Conservation (phyloP, 2,113 vertebrate genomes). For the Ceyx melanurus region DNA sequence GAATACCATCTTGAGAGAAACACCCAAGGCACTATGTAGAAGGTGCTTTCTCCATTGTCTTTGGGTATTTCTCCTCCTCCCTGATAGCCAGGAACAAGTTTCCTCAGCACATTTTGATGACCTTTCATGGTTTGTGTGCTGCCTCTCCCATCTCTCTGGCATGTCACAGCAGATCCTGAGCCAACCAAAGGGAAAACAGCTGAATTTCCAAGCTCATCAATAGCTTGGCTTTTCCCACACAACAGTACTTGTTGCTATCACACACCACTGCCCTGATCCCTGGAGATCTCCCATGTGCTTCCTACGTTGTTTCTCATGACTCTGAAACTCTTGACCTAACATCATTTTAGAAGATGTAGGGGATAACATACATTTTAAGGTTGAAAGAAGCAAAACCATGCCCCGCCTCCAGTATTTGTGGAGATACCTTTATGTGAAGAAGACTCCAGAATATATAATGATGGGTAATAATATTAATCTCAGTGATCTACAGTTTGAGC, state of each 20-base stretch:
- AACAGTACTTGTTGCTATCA: not conserved
- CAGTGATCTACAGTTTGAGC: not conserved
- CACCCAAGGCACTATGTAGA: not conserved
- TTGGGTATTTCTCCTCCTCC: not conserved
- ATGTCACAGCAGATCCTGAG: not conserved
- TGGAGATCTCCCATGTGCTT: not conserved
- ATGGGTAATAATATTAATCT: not conserved
- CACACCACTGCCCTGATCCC: not conserved
- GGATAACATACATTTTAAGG: not conserved
- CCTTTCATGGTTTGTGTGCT: not conserved
- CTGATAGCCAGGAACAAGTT: not conserved
- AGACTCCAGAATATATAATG: not conserved
- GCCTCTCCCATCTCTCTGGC: not conserved
- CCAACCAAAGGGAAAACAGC: not conserved
- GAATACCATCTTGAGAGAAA: not conserved
- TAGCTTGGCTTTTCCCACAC: not conserved
- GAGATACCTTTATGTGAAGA: not conserved
- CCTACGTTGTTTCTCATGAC: not conserved
- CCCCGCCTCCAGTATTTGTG: not conserved
- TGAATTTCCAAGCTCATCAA: not conserved
- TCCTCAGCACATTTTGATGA: not conserved
- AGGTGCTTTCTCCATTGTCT: not conserved
- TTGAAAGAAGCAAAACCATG: not conserved
- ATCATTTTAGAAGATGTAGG: not conserved
- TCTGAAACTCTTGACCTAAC: not conserved